Evolutionary conservation across 1,140 invertebrate species (phyloP), one percentile per base, ranked within the genome.

Genomic region (Ostrea edulis): DNA sequence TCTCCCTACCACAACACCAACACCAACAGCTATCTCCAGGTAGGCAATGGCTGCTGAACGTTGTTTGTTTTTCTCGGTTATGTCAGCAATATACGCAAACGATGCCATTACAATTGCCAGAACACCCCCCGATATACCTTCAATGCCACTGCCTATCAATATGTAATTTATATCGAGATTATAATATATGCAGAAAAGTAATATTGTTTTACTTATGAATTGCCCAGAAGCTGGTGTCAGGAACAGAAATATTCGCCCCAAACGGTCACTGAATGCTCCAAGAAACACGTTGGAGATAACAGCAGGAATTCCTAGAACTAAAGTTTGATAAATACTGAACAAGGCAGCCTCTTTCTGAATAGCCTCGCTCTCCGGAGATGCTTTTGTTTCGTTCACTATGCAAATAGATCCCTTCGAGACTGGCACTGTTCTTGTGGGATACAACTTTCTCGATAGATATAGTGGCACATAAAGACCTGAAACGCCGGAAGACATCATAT

Each of bases 171-270:
- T 82, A 44, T 85, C 17, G n/a, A 83, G 9, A 12, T 65, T 2
- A 25, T 53, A 68, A 51, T 86, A 85, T 22, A 87, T 84, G 8
- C 82, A 25, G 17, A 87, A 25, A 3, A 54, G 58, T 14, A 77
- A 82, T 25, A 84, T 84, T 17, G 17, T 25, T 53, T 65, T 65
- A 9, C 86, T 81, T 29, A 89, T 52, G 9, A 89, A 53, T 68
- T 55, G 52, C 20, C 89, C 89, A 29, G 82, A 22, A 14, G 81
- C 54, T 9, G 86, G 86, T 4, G 85, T 11, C 22, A 85, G 17
- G 20, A 89, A 71, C 17, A 89, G 9, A 82, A 86, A 53, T 82
- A 83, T 85, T 12, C 89, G 77, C 35, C 89, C 89, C 25, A 89
- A 71, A 25, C 51, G 55, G 68, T 89, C 89, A 7, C 62, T 83